These are phyloP conservation scores for Odobenus rosmarus DNA, from an alignment of 2,113 vertebrate genomes.

Conservation along the genomic window DNA sequence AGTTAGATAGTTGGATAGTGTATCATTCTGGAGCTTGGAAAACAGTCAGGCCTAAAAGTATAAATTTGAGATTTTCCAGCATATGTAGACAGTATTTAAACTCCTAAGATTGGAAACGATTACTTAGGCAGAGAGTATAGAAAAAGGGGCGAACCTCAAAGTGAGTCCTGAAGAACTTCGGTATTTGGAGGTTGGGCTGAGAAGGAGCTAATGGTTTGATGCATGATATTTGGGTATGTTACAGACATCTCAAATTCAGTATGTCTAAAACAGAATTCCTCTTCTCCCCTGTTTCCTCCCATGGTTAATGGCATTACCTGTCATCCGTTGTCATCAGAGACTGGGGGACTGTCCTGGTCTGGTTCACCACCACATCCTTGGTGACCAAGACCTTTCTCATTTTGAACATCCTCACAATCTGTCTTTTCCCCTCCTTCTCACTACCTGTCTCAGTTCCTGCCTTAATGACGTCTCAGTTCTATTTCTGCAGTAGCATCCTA, in stretches of 20 bases:
- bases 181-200: not conserved
- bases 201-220: not conserved
- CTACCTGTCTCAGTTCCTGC: not conserved
- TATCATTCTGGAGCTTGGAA: not conserved
- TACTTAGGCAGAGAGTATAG: not conserved
- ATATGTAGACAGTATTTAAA: not conserved
- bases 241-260: not conserved
- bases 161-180: not conserved
- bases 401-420: not conserved
- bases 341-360: not conserved
- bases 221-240: not conserved
- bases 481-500: not conserved
- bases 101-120: not conserved
- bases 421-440: not conserved
- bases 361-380: not conserved
- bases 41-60: not conserved
- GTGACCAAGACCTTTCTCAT: not conserved
- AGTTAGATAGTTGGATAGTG: not conserved
- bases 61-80: slow-evolving; percentile 24
- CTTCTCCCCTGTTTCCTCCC: not conserved
- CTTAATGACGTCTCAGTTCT: not conserved
- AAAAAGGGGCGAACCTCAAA: not conserved
- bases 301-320: not conserved
- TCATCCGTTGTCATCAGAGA: not conserved
- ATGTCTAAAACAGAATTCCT: not conserved